Base-by-base conservation (phyloP, 2,888 invertebrate species). In the Cheiracanthium punctorium region DNA sequence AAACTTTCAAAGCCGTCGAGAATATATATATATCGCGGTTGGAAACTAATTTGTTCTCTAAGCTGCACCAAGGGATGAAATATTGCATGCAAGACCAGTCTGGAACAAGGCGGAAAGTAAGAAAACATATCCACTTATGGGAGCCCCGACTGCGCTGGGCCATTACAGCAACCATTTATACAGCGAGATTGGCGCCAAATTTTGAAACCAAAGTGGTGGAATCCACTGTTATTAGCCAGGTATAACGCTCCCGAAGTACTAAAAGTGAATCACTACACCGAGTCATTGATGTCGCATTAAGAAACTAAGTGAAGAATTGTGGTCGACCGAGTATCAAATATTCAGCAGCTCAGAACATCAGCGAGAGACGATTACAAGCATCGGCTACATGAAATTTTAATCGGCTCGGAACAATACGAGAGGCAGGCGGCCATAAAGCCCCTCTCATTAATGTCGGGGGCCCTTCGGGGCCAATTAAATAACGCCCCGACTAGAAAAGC, bases 301-400 rank as follows among this genome's bases (percentile, higher is more conserved):
- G 86, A 87, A 72, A 76, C 65, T 87, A 81, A 87, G 86, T 80
- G 86, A 87, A 87, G 86, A 87, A 87, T 87, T 87, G 86, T 81
- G 81, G 81, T 20, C 75, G 76, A 80, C 76, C 80, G 80, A 29
- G 14, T 76, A 87, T 87, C 72, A 87, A 87, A 87, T 80, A 87
- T 87, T 80, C 81, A 87, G 29, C n/a, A 2, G 30, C 73, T 29
- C 32, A 58, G 75, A 70, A 70, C 75, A 58, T 32, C 80, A 74
- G 85, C 80, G 85, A 85, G 73, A 69, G 75, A 85, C 85, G 85
- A 75, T 85, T 85, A 85, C 80, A 74, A 85, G 85, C 80, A 80
- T 80, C 65, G 41, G 52, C n/a, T 28, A 58, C 69, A 79, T 84
- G 84, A 84, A 84, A 84, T 8, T 84, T 84, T 84, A 84, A 84